Evolutionary conservation across 2,113 vertebrate genomes (phyloP), one percentile per base, ranked within the genome.

Genomic region (Istiophorus platypterus): DNA sequence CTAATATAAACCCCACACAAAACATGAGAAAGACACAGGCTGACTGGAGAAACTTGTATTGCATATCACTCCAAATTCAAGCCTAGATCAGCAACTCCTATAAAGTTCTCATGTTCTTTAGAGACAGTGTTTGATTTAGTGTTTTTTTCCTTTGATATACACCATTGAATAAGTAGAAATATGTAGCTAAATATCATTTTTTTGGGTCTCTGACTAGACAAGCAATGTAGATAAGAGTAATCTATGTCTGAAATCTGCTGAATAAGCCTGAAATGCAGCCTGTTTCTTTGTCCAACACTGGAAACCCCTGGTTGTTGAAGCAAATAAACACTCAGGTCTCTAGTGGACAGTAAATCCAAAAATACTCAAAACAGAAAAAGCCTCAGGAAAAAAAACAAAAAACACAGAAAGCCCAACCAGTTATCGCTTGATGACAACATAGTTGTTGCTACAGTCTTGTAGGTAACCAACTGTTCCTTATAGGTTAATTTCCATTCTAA

Each of bases 381-480:
- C 42, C 31, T 3, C 31, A 34, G 31, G 6, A 34, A 4, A 34
- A 34, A 34, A 34, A 4, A 34, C 3, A 34, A 34, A 34, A 4
- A 34, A 34, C 31, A 34, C 45, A 61, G 20, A 54, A 54, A 56
- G 12, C 39, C 39, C 22, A 45, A 37, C n/a, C 8, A 31, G 7
- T 47, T 24, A 31, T 34, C 13, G 13, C 22, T 10, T 4, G 41
- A 34, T 18, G 59, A n/a, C 58, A 17, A 5, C 17, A 34, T 3
- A 20, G 39, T 34, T 45, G 14, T 39, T 1, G 0, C 54, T 57
- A 71, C 0, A 0, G 17, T 0, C 0, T 4, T 24, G 14, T 22
- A 24, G 58, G 51, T n/a, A 22, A 10, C 29, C 37, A 37, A 15
- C 65, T n/a, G 11, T 51, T 78, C 29, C 45, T 66, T 1, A 0